Percentiles rank a stretch among this genome's conserved stretches.
Conservation (phyloP, 2,797 vertebrate species). For the Parauchenoglanis punctatus region DNA sequence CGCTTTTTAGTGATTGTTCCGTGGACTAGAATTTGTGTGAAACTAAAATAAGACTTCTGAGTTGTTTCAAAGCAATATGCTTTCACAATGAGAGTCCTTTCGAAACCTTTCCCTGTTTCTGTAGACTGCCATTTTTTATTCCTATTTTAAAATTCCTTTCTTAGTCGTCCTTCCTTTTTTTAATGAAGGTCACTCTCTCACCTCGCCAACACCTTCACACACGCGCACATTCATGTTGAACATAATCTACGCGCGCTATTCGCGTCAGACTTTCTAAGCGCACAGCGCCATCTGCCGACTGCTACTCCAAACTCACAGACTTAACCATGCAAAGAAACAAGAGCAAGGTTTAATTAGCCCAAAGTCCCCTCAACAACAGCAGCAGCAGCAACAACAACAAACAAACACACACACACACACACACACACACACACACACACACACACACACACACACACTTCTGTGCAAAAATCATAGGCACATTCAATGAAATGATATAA, state of each 20-base stretch:
- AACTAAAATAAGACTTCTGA: not conserved
- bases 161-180: not conserved
- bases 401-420: not conserved
- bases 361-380: not conserved
- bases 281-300: slow-evolving; percentile 60
- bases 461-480: not conserved
- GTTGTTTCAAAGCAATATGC: not conserved
- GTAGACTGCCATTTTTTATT: not conserved
- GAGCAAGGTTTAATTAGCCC: slow-evolving; percentile 6
- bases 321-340: slow-evolving; percentile 18
- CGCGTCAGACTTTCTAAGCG: slow-evolving; percentile 33
- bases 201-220: slow-evolving; percentile 5
- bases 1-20: not conserved
- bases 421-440: too few relatives aligned
- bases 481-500: not conserved
- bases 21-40: not conserved
- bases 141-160: slow-evolving; percentile 10
- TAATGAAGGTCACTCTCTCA: slow-evolving; percentile 32
- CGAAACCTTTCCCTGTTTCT: not conserved
- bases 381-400: not conserved
- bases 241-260: not conserved
- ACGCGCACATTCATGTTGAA: not conserved
- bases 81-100: not conserved
- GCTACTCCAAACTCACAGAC: not conserved
- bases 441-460: not conserved